Evolutionary conservation across 2,888 invertebrate genomes (phyloP).

Genomic region (Hypomecis punctinalis): DNA sequence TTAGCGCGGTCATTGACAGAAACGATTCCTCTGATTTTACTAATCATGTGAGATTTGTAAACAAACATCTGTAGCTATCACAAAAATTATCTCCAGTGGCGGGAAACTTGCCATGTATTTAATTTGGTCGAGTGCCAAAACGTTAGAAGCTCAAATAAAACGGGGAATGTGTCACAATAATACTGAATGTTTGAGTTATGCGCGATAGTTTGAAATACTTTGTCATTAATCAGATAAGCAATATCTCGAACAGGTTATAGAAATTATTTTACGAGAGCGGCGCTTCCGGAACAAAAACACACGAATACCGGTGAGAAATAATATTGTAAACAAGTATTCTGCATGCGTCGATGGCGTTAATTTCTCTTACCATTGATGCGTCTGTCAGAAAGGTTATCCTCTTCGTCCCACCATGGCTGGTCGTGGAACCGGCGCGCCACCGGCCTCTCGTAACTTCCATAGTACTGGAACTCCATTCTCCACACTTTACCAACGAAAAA

Average conservation of each 20-base stretch:
- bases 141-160: constrained; percentile 4
- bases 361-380: constrained; percentile 71
- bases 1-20: too few relatives aligned
- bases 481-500: constrained; percentile 41
- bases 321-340: background rate
- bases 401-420: constrained; percentile 80
- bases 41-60: constrained; percentile 6
- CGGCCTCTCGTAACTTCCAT: constrained; percentile 70
- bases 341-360: background rate
- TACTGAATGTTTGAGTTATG: constrained; percentile 8
- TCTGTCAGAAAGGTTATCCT: constrained; percentile 76
- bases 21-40: background rate
- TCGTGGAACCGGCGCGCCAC: constrained; percentile 65
- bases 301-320: too few relatives aligned
- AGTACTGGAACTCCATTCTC: constrained; percentile 78
- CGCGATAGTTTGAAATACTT: background rate
- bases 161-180: constrained; percentile 7
- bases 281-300: too few relatives aligned
- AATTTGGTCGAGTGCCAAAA: constrained; percentile 13
- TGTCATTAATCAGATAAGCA: background rate
- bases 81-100: constrained; percentile 7
- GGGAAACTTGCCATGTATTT: constrained; percentile 21
- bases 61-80: constrained; percentile 4
- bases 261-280: too few relatives aligned
- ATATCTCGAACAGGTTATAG: background rate